Conservation (phyloP, 2,113 vertebrate genomes). For the Sterrhoptilus dennistouni region DNA sequence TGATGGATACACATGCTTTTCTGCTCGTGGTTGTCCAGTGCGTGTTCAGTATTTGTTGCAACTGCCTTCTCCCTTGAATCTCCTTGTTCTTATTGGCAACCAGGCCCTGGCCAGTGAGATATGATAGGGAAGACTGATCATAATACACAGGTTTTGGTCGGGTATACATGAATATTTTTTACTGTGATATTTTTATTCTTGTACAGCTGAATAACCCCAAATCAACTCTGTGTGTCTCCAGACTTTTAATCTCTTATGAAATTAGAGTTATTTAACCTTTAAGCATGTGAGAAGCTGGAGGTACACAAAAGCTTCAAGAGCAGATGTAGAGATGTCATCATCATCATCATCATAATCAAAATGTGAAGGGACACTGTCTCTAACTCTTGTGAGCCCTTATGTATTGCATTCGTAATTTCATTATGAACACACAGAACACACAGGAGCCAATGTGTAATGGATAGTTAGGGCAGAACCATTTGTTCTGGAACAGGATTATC, state of each 20-base stretch:
- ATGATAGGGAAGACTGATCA: background rate
- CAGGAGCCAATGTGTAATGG: background rate
- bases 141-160: background rate
- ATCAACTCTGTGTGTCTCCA: background rate
- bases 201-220: background rate
- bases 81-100: background rate
- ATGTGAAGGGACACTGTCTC: background rate
- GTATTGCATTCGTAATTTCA: background rate
- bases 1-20: background rate
- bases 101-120: background rate
- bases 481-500: background rate
- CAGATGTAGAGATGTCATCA: background rate
- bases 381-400: background rate
- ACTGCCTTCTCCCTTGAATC: background rate
- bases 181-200: background rate
- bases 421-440: background rate
- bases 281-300: background rate
- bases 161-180: background rate
- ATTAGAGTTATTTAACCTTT: background rate
- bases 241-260: background rate
- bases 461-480: background rate
- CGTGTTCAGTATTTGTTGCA: background rate
- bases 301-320: background rate
- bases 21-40: background rate
- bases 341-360: background rate